Conservation (phyloP, 2,797 vertebrate species). For the Emydoidea blandingii region DNA sequence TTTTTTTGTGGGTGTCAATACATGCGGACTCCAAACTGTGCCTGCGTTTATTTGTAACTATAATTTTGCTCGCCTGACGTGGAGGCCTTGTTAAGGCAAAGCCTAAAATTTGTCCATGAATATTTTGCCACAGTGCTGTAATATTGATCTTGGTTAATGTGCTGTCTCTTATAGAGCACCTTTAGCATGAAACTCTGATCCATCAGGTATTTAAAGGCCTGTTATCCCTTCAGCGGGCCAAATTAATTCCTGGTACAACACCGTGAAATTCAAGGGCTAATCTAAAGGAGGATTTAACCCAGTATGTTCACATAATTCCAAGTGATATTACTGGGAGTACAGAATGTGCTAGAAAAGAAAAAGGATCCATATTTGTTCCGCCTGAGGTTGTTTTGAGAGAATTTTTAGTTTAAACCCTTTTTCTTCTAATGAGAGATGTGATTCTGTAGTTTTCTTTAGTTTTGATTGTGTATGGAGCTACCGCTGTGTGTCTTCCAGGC, state of each 20-base stretch:
- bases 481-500: neutral
- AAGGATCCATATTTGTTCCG: neutral
- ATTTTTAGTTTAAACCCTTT: neutral
- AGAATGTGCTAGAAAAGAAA: neutral
- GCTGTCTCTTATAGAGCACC: neutral
- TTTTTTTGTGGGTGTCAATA: neutral
- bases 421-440: accelerated
- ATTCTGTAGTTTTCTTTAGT: neutral
- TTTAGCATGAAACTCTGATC: neutral
- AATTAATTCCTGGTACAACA: neutral
- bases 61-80: neutral
- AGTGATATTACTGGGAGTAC: neutral
- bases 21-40: neutral
- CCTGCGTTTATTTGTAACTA: neutral
- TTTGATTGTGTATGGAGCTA: neutral
- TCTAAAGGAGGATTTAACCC: neutral
- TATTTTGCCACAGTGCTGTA: neutral
- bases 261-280: neutral
- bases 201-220: neutral
- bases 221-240: neutral
- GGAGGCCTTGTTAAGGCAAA: neutral
- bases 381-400: neutral
- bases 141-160: neutral
- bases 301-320: neutral
- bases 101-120: neutral